A percentile compares a stretch with the other conserved stretches of the same genome.
These are phyloP conservation scores for Astreopora myriophthalma DNA, from an alignment of 64 coral and sea anemone genomes.

Conservation along the genomic window DNA sequence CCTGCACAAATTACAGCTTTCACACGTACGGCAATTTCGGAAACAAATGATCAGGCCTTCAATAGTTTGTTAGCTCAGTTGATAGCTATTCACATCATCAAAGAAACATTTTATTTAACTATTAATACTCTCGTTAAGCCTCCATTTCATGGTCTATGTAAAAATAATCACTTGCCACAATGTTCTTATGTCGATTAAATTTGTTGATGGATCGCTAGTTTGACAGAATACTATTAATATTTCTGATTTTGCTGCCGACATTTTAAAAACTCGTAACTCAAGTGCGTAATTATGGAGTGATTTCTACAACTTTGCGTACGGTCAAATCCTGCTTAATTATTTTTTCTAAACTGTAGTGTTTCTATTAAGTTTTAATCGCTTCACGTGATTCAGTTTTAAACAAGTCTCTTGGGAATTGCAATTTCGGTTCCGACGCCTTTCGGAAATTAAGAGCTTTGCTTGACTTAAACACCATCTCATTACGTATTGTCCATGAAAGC, in stretches of 20 bases:
- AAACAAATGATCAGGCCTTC: neutral
- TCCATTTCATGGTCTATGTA: neutral
- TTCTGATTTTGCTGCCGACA: neutral
- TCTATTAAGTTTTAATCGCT: neutral
- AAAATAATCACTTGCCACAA: neutral
- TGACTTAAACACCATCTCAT: neutral
- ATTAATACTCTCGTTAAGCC: neutral
- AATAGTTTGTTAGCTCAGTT: neutral
- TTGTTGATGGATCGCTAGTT: neutral
- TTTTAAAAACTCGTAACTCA: neutral
- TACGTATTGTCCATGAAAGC: no score
- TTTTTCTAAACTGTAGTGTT: neutral
- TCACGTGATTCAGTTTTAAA: neutral
- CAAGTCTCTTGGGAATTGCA: neutral
- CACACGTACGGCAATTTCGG: neutral
- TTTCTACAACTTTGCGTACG: neutral
- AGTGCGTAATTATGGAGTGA: neutral
- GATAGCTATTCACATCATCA: neutral
- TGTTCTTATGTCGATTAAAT: neutral
- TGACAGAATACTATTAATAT: neutral
- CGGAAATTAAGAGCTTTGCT: conserved; percentile 6
- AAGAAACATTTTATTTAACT: neutral
- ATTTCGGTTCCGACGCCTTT: neutral
- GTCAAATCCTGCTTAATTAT: neutral
- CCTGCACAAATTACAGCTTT: neutral